These are phyloP conservation scores for Azorinus chamasolen DNA, from an alignment of 2,888 invertebrate species.

Conservation along the genomic window DNA sequence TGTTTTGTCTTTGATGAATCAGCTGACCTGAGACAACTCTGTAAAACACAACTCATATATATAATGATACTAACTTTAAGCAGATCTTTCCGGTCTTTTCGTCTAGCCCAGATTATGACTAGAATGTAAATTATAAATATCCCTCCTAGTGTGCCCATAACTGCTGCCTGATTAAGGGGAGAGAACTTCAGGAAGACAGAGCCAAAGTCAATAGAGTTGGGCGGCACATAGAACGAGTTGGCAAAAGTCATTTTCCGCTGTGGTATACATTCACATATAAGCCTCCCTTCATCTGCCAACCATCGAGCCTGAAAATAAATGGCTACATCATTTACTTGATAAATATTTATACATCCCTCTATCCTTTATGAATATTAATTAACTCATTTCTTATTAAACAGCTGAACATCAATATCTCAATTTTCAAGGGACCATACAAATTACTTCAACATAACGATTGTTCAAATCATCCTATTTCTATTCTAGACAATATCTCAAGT, in stretches of 20 bases:
- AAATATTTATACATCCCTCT: no score
- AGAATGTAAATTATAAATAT: constrained; percentile 77
- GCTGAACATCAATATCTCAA: no score
- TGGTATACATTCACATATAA: constrained; percentile 58
- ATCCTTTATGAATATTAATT: no score
- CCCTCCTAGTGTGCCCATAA: constrained; percentile 82
- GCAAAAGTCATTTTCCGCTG: constrained; percentile 62
- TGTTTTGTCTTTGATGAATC: no score
- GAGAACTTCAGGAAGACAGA: constrained; percentile 84
- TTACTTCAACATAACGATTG: no score
- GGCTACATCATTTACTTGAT: no score
- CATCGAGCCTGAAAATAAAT: constrained; percentile 58
- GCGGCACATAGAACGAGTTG: constrained; percentile 81
- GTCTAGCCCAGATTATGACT: constrained; percentile 81
- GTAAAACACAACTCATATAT: no score
- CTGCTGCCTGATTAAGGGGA: constrained; percentile 79
- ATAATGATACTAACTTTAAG: constrained; percentile 59
- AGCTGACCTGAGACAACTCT: no score
- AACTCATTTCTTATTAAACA: no score
- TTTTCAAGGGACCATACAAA: no score
- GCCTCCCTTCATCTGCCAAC: constrained; percentile 36
- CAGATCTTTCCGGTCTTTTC: constrained; percentile 82
- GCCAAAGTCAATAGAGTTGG: constrained; percentile 86
- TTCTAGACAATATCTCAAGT: no score
- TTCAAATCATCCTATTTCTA: no score